Conservation (phyloP, 2,113 vertebrate genomes). For the Cyprinus carpio region DNA sequence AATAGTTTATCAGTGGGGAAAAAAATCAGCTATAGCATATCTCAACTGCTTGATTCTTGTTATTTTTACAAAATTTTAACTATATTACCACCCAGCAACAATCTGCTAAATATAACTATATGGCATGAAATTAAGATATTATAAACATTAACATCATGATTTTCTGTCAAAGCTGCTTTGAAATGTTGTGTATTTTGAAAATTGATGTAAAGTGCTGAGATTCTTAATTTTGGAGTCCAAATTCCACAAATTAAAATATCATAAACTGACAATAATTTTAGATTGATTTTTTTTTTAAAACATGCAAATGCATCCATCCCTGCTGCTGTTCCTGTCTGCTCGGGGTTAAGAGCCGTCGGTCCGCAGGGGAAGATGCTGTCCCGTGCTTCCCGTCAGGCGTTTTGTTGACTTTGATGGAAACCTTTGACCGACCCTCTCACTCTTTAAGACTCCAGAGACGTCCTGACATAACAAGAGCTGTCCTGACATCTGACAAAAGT, state of each 20-base stretch:
- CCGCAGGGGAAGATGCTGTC: neutral
- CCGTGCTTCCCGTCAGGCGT: neutral
- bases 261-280: neutral
- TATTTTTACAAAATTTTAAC: too few species aligned
- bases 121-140: too few species aligned
- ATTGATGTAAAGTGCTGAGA: neutral
- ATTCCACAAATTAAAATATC: neutral
- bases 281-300: neutral
- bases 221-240: neutral
- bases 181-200: neutral
- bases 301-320: neutral
- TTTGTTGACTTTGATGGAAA: slow-evolving; percentile 10
- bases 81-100: too few species aligned
- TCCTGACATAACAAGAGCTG: neutral
- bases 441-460: neutral
- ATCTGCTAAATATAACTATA: neutral
- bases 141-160: neutral
- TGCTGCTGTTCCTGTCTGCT: neutral
- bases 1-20: too few species aligned
- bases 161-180: neutral
- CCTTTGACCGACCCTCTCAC: neutral
- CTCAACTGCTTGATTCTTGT: too few species aligned
- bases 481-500: slow-evolving; percentile 13
- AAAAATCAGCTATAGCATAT: too few species aligned
- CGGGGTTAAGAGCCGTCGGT: neutral